Evolutionary conservation across 2,797 vertebrate genomes (phyloP).

Genomic region (Babyrousa celebensis): DNA sequence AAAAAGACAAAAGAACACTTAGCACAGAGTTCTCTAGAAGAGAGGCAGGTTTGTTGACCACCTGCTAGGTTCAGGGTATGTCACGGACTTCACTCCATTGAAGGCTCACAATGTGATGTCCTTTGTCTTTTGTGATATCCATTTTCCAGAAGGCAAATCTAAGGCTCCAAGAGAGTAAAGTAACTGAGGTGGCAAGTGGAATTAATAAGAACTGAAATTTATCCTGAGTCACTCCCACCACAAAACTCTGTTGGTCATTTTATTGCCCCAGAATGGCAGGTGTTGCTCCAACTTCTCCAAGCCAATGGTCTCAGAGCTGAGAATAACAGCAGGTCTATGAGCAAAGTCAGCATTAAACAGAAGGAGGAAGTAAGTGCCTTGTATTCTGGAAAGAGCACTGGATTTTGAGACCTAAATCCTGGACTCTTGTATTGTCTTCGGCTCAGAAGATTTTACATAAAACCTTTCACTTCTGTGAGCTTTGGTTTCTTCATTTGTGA

Average conservation of each 20-base stretch:
- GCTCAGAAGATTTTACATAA: not conserved
- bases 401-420: not conserved
- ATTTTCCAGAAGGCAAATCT: constrained; percentile 28
- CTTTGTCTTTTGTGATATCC: not conserved
- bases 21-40: not conserved
- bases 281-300: constrained; percentile 5
- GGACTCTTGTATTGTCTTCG: not conserved
- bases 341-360: not conserved
- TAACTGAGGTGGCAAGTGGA: not conserved
- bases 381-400: not conserved
- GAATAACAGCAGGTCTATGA: not conserved
- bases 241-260: not conserved
- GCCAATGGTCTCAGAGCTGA: constrained; percentile 32
- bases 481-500: constrained; percentile 26
- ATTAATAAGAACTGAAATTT: not conserved
- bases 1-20: not conserved
- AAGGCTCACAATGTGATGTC: not conserved
- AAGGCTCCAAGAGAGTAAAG: not conserved
- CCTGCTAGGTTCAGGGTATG: not conserved
- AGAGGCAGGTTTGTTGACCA: not conserved
- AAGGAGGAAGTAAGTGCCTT: not conserved
- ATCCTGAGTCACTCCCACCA: constrained; percentile 5
- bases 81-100: not conserved
- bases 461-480: not conserved
- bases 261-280: not conserved